Conservation (phyloP, 2,888 invertebrate genomes). For the Drosophila suboccidentalis region DNA sequence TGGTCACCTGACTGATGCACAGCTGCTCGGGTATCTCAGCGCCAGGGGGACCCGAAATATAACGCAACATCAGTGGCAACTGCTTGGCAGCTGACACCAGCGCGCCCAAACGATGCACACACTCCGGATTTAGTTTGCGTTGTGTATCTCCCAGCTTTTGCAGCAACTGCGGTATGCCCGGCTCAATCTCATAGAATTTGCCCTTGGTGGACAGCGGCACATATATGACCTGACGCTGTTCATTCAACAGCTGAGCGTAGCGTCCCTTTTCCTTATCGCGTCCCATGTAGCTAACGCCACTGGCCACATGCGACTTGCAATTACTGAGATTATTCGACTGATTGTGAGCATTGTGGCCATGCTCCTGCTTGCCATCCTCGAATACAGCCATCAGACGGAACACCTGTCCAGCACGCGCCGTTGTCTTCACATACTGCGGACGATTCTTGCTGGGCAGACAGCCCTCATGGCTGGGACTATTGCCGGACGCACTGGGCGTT, state of each 20-base stretch:
- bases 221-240: conserved; percentile 90
- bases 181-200: conserved; percentile 90
- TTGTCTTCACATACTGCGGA: conserved; percentile 89
- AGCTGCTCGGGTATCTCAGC: conserved; percentile 84
- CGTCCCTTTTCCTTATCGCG: conserved; percentile 86
- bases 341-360: conserved; percentile 46
- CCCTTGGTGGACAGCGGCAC: conserved; percentile 91
- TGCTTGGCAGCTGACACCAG: conserved; percentile 80
- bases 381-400: conserved; percentile 91
- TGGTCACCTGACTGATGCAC: conserved; percentile 82
- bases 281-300: conserved; percentile 64
- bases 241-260: conserved; percentile 91
- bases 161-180: conserved; percentile 86
- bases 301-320: conserved; percentile 38
- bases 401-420: conserved; percentile 90
- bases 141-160: conserved; percentile 81
- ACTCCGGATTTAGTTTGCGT: conserved; percentile 84
- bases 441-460: conserved; percentile 78
- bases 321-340: conserved; percentile 27
- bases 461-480: conserved; percentile 77
- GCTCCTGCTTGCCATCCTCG: conserved; percentile 88
- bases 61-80: conserved; percentile 83
- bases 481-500: conserved; percentile 72
- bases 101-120: conserved; percentile 84
- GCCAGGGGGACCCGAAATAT: conserved; percentile 84